Percentiles rank a stretch among this genome's conserved stretches.
phyloP scores from a whole-genome alignment of 2,797 vertebrate species.

The Acrossocheilus wenchowensis region DNA sequence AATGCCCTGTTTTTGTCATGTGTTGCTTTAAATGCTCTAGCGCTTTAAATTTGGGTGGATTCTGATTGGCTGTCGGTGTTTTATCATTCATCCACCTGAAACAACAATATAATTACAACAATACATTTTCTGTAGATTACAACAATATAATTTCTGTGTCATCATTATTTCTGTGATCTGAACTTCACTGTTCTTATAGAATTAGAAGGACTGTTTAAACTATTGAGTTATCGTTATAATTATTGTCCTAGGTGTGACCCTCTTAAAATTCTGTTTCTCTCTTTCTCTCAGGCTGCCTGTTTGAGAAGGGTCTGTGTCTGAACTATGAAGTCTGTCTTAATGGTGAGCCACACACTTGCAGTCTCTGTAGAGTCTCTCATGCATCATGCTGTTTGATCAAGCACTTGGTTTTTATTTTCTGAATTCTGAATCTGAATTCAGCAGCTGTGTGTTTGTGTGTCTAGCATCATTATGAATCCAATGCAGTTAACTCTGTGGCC shows the following conservation, averaged over 20 bases:
- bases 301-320: slow-evolving; percentile 87
- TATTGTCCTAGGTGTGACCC: not conserved
- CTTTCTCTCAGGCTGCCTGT: slow-evolving; percentile 84
- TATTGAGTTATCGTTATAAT: not conserved
- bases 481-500: not conserved
- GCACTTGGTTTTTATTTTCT: not conserved
- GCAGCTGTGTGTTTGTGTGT: not conserved
- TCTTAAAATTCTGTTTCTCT: slow-evolving; percentile 48
- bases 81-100: not conserved
- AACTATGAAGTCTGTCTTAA: slow-evolving; percentile 88
- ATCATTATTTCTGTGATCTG: not conserved
- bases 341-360: slow-evolving; percentile 78
- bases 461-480: not conserved
- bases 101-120: not conserved
- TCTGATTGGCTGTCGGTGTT: not conserved
- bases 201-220: not conserved
- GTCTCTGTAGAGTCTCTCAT: not conserved
- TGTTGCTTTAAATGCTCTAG: not conserved
- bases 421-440: not conserved
- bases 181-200: not conserved
- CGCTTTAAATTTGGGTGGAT: not conserved
- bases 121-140: not conserved
- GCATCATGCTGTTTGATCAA: slow-evolving; percentile 27
- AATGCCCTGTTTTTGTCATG: not conserved
- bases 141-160: not conserved